These are phyloP conservation scores for Pterocles burchelli DNA, from an alignment of 2,113 vertebrate genomes.

Conservation along the genomic window DNA sequence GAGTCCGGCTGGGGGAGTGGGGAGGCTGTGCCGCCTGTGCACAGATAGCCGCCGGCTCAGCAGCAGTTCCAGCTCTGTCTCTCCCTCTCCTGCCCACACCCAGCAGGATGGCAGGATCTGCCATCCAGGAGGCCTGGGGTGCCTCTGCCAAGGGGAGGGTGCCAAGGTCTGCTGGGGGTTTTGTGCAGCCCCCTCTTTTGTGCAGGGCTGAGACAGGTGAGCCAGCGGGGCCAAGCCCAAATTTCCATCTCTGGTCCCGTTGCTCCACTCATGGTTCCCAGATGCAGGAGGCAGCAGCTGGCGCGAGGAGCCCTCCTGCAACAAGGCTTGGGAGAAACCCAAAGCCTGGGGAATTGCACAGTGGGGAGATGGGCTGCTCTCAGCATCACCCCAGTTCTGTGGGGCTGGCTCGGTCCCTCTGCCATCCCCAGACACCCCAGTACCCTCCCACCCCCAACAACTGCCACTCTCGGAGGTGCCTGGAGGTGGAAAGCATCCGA, in stretches of 20 bases:
- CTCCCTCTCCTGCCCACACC: neutral
- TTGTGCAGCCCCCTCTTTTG: neutral
- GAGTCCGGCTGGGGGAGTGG: neutral
- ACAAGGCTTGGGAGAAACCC: neutral
- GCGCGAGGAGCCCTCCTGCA: neutral
- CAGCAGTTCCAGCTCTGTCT: neutral
- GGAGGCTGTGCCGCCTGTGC: neutral
- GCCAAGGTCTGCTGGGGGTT: neutral
- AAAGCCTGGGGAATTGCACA: neutral
- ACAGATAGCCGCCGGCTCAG: neutral
- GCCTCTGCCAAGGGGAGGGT: neutral
- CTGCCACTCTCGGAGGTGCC: fast-evolving
- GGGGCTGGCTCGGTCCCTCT: fast-evolving
- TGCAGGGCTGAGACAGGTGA: neutral
- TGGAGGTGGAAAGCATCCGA: fast-evolving
- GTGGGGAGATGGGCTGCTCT: neutral
- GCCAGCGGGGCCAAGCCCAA: neutral
- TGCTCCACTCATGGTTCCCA: neutral
- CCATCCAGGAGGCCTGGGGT: neutral
- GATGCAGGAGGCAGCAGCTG: neutral
- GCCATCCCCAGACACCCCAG: neutral
- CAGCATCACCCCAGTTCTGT: fast-evolving
- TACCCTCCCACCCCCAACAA: neutral
- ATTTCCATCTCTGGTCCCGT: neutral
- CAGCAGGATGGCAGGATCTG: neutral